phyloP scores from a whole-genome alignment of 1,140 invertebrate species.

The Ceratina japonica region DNA sequence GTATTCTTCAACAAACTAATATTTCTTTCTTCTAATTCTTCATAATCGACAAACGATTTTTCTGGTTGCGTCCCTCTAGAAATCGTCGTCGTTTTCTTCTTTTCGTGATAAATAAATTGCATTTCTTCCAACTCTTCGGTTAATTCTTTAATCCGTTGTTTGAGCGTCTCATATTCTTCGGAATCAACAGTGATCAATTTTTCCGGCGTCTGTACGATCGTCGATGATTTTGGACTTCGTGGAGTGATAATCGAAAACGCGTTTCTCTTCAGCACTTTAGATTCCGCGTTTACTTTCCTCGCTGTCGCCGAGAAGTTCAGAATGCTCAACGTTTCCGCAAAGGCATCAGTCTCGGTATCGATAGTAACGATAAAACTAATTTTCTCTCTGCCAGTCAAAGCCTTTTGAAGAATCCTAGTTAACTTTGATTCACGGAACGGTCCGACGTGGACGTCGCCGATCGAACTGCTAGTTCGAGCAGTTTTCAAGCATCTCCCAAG shows the following conservation, averaged over 20 bases:
- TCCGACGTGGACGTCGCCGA: constrained; percentile 63
- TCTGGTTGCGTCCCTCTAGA: neutral
- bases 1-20: constrained; percentile 53
- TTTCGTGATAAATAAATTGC: neutral
- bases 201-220: neutral
- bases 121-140: constrained; percentile 54
- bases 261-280: constrained; percentile 32
- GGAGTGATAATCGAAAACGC: neutral
- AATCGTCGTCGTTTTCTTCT: too few species aligned
- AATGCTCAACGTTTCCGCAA: constrained; percentile 88
- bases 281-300: constrained; percentile 71
- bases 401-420: constrained; percentile 79
- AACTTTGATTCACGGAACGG: constrained; percentile 88
- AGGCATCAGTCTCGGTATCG: constrained; percentile 82
- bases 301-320: constrained; percentile 85
- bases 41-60: neutral
- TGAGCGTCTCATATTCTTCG: constrained; percentile 14
- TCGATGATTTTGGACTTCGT: neutral
- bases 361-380: constrained; percentile 90
- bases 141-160: constrained; percentile 51
- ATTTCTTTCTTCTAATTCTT: constrained; percentile 52
- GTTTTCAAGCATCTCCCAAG: constrained; percentile 89
- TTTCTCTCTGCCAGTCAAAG: constrained; percentile 83
- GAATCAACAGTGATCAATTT: neutral
- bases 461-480: constrained; percentile 72